These are phyloP conservation scores for Gallinago paraguaiae DNA, from an alignment of 2,113 vertebrate species.

Conservation along the genomic window DNA sequence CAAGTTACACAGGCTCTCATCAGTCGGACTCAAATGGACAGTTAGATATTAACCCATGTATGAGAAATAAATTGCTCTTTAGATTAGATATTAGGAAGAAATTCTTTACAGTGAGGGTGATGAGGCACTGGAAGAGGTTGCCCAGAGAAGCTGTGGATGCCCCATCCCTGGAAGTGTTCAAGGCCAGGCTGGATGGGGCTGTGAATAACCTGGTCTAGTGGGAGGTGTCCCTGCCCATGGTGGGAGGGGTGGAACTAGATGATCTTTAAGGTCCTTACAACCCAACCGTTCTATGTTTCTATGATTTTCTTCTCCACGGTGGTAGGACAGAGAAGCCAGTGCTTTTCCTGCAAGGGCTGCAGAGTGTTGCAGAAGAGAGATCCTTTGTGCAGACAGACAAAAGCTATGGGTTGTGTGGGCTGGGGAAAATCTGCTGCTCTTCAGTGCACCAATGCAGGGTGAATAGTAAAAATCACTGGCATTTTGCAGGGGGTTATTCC, in stretches of 20 bases:
- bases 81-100: neutral
- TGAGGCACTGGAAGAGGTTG: neutral
- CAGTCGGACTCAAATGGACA: neutral
- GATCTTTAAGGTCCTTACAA: neutral
- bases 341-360: neutral
- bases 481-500: neutral
- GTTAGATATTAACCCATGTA: neutral
- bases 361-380: neutral
- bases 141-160: neutral
- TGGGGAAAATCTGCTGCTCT: neutral
- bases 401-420: neutral
- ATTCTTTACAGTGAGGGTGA: neutral
- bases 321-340: neutral
- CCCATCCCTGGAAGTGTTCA: neutral
- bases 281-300: neutral
- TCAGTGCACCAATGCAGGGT: neutral
- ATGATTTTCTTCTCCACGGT: neutral
- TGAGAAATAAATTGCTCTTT: neutral
- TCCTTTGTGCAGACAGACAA: neutral
- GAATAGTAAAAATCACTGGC: neutral
- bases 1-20: neutral
- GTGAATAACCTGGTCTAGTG: neutral
- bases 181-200: neutral
- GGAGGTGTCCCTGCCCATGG: neutral
- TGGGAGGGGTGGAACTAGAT: neutral